phyloP scores from a whole-genome alignment of 1,140 invertebrate species.

The Tetragonula clypearis region DNA sequence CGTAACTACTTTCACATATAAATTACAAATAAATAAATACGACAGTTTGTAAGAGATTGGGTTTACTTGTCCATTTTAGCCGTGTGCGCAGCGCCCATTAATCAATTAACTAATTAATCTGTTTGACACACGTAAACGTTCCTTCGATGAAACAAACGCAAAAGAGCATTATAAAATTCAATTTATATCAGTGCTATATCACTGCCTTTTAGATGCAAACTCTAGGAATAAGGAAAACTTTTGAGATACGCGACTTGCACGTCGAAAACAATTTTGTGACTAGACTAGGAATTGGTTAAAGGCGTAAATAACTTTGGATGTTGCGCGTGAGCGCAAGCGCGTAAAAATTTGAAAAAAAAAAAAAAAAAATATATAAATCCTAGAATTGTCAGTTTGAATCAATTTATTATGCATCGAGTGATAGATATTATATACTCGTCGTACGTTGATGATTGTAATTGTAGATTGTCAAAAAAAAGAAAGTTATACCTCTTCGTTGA shows the following conservation, averaged over 20 bases:
- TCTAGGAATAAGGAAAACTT: not conserved
- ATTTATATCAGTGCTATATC: not conserved
- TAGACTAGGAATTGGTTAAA: not conserved
- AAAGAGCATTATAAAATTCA: slow-evolving; percentile 3
- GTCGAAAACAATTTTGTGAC: not conserved
- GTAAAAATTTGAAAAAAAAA: too few species aligned
- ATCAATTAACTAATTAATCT: slow-evolving; percentile 48
- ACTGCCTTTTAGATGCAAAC: not conserved
- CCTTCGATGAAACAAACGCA: not conserved
- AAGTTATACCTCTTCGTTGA: not conserved
- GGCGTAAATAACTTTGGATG: not conserved
- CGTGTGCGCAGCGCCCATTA: slow-evolving; percentile 70
- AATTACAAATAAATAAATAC: not conserved
- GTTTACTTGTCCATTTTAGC: slow-evolving; percentile 72
- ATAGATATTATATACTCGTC: not conserved
- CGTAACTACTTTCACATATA: not conserved
- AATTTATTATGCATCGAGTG: not conserved
- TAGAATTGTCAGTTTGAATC: not conserved
- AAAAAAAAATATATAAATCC: too few species aligned
- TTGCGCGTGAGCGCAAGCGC: not conserved
- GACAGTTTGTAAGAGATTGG: not conserved
- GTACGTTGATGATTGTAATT: not conserved
- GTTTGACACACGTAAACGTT: not conserved
- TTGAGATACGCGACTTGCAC: not conserved
- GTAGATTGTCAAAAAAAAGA: not conserved